Base-by-base conservation (phyloP, 2,113 vertebrate genomes). In the Phodopus roborovskii region DNA sequence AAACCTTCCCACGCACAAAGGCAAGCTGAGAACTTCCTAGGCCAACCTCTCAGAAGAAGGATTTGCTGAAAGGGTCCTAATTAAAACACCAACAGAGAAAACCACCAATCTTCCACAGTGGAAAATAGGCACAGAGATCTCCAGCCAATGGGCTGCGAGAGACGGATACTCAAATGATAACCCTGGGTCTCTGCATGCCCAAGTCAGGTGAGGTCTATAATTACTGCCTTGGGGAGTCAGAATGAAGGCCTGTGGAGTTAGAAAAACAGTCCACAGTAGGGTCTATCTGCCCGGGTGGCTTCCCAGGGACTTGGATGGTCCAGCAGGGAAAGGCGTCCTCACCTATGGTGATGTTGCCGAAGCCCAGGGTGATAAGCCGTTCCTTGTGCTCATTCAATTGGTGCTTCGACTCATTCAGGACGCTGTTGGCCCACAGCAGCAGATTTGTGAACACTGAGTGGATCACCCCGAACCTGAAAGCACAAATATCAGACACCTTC, bases 391-490 rank as follows among this genome's bases (percentile, higher is more conserved):
- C 99, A 36, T 99, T 99, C 88, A 99, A 97, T 56, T 99, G 99
- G 96, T 99, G 99, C 95, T 99, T 99, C 1, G 99, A 99, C 96
- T 99, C 99, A 0, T 99, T 99, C 98, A 99, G 98, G 91, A 99
- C 99, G 0, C 99, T 99, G 42, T 99, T 99, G 98, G 99, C 99
- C 99, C 99, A 99, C 93, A 99, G 97, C 24, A 99, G 99, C 64
- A 99, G 98, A 98, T 99, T 99, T 84, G 99, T 99, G 97, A 99
- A 99, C 93, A 99, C 99, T 0, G 99, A 99, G 81, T 99, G 99
- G 97, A 99, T 99, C 92, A 99, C 99, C 17, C 99, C 99, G 92
- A 99, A 99, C 96, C 99, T 99, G 98, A 26, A 92, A 93, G 97
- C 64, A 97, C 92, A 82, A 16, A 3, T 1, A 26, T 22, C 0